Base-by-base conservation (phyloP, 2,888 invertebrate species). In the Clostera curtula region DNA sequence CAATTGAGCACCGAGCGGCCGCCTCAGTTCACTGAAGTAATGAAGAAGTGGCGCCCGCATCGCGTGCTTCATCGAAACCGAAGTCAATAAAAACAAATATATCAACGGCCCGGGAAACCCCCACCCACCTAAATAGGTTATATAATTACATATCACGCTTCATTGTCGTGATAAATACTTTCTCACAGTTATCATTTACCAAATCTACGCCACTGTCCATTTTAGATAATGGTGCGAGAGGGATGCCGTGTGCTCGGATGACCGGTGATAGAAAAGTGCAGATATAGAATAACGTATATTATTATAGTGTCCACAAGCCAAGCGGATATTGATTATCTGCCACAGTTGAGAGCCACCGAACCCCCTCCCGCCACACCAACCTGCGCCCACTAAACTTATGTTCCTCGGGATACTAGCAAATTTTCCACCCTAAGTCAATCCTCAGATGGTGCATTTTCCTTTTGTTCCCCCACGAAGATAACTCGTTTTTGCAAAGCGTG, bases 261-360 rank as follows among this genome's bases (percentile, higher is more conserved):
- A 33, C 25, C 19, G 19, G 33, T 21, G 72, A 36, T 39, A 40
- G 70, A 83, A 51, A 48, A 55, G 59, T 47, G 58, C 56, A 56
- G 73, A 60, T 64, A 69, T 69, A 76, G 69, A 77, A 75, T 79
- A 80, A 77, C 80, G 71, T 82, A 83, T 84, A 84, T 75, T 77
- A 77, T 73, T 79, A 79, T 79, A 80, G 76, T 83, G 84, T 83
- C 85, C 84, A 84, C 82, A 80, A 83, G 84, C 83, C 84, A 82
- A 83, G 84, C 84, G 84, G 84, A 85, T 85, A 85, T 85, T 84
- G 85, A 84, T 85, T 85, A 85, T 85, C 85, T 85, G 83, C 83
- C 83, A 83, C 80, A 83, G 83, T 80, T 77, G 82, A 82, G 80
- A 83, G 79, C 77, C 75, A 70, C 73, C 71, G 62, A 68, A 59